These are phyloP conservation scores for Trochalopteron elliotii DNA, from an alignment of 2,113 vertebrate species.

Conservation along the genomic window DNA sequence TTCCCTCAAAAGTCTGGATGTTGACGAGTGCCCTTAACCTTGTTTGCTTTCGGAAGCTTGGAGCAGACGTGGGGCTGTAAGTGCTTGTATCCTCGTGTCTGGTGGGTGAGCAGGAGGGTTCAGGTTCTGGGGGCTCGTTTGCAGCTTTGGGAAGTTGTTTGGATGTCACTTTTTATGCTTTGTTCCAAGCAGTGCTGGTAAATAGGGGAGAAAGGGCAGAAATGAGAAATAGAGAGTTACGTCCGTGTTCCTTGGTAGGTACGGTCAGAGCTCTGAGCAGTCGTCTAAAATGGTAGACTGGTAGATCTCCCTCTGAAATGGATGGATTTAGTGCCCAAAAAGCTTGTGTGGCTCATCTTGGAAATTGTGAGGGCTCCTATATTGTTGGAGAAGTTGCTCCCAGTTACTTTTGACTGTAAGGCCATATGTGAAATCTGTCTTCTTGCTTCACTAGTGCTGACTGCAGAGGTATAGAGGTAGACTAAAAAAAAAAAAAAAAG, in stretches of 20 bases:
- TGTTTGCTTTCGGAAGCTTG: background rate
- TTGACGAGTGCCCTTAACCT: background rate
- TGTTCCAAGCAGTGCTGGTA: background rate
- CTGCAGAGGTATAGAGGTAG: background rate
- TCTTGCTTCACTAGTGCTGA: background rate
- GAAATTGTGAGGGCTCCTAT: background rate
- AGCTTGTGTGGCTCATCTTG: background rate
- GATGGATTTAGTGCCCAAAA: background rate
- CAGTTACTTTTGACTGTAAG: background rate
- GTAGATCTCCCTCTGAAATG: fast-evolving
- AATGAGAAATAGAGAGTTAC: background rate
- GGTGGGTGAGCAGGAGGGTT: background rate
- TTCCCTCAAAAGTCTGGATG: background rate
- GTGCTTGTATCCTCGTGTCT: background rate
- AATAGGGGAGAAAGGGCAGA: background rate
- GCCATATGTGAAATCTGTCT: fast-evolving
- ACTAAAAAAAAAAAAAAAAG: background rate
- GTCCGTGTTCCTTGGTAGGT: fast-evolving
- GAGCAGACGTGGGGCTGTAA: background rate
- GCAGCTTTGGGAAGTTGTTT: background rate
- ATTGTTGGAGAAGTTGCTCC: background rate
- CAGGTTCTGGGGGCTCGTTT: background rate
- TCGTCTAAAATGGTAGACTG: background rate
- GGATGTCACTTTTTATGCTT: background rate
- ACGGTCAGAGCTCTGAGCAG: fast-evolving